Evolutionary conservation across 2,113 vertebrate genomes (phyloP).

Genomic region (Engystomops pustulosus): DNA sequence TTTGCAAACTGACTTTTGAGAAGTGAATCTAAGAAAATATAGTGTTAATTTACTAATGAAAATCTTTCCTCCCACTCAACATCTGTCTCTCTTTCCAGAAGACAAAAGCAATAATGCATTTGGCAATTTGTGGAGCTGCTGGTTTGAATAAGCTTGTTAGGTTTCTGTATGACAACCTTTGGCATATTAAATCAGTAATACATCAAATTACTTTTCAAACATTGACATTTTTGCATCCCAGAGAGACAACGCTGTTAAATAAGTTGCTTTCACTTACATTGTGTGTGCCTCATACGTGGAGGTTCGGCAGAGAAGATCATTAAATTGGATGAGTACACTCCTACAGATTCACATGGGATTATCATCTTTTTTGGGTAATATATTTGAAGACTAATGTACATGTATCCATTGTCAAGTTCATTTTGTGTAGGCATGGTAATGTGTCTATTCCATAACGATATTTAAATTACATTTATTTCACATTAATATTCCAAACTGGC

Average conservation of each 20-base stretch:
- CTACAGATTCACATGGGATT: constrained; percentile 42
- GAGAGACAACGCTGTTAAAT: constrained; percentile 27
- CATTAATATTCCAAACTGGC: not conserved
- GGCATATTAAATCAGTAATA: constrained; percentile 49
- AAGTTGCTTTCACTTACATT: constrained; percentile 41
- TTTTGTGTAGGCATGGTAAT: constrained; percentile 37
- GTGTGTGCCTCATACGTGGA: constrained; percentile 23
- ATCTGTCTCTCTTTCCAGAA: constrained; percentile 52
- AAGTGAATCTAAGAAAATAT: not conserved
- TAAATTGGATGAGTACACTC: constrained; percentile 38
- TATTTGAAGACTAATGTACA: constrained; percentile 23
- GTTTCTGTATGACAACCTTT: constrained; percentile 59
- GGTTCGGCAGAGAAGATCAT: constrained; percentile 38
- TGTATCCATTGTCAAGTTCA: constrained; percentile 30
- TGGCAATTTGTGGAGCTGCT: constrained; percentile 38
- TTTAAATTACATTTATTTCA: constrained; percentile 13
- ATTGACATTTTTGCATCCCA: constrained; percentile 50
- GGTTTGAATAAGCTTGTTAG: constrained; percentile 49
- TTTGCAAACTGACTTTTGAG: not conserved
- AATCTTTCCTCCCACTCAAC: constrained; percentile 52
- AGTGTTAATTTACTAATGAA: constrained; percentile 52
- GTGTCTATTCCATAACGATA: constrained; percentile 1
- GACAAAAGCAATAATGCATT: constrained; percentile 31
- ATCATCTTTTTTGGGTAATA: constrained; percentile 15
- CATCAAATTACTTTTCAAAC: constrained; percentile 60